Percentiles rank a stretch among this genome's conserved stretches.
Evolutionary conservation across 2,888 invertebrate species (phyloP).

Genomic region (Halocaridina rubra): DNA sequence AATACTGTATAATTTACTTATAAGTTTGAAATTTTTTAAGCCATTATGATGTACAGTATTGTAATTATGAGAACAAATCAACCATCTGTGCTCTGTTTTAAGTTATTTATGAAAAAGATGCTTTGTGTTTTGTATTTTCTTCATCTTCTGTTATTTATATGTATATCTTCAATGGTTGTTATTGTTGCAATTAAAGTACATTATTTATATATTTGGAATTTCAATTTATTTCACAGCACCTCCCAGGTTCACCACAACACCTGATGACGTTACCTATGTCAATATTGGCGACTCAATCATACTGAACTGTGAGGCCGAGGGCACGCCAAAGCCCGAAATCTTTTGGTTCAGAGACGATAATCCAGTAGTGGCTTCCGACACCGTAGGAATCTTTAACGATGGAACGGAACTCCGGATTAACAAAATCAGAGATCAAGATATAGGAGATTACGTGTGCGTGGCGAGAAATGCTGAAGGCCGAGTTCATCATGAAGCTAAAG

Average conservation of each 20-base stretch:
- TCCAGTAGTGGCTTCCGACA: conserved; percentile 88
- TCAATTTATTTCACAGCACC: no score
- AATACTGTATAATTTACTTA: no score
- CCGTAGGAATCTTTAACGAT: conserved; percentile 91
- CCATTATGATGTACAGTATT: no score
- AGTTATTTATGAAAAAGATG: no score
- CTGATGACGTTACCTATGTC: conserved; percentile 95
- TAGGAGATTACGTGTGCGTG: conserved; percentile 96
- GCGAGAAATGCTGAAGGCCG: conserved; percentile 90
- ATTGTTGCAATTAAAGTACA: no score
- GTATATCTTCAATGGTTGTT: no score
- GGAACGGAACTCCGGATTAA: conserved; percentile 93
- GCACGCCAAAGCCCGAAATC: conserved; percentile 90
- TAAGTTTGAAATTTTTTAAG: no score
- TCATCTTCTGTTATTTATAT: no score
- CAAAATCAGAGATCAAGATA: conserved; percentile 92
- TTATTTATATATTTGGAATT: no score
- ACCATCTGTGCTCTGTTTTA: no score
- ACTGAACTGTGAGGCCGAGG: conserved; percentile 83
- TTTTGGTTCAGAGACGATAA: conserved; percentile 89
- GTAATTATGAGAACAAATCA: no score
- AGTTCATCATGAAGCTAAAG: conserved; percentile 93
- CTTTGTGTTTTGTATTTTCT: no score
- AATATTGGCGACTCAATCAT: conserved; percentile 96
- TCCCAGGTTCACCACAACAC: conserved; percentile 93